Percentiles rank a stretch among this genome's conserved stretches.
phyloP scores from a whole-genome alignment of 1,140 invertebrate genomes.

The Brachionus paranguensis region DNA sequence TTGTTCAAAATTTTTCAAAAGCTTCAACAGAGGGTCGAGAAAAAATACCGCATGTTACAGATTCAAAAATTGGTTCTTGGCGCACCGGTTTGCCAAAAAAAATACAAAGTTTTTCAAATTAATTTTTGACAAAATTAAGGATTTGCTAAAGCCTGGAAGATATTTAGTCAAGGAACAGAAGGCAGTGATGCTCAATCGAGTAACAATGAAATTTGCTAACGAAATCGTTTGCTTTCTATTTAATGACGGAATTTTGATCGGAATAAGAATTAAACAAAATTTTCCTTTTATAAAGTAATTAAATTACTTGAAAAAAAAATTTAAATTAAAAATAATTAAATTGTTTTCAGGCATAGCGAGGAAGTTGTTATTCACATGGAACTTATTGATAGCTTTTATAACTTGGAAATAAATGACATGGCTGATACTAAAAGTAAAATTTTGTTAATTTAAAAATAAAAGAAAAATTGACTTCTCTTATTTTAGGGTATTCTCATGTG shows the following conservation, averaged over 20 bases:
- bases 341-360: neutral
- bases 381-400: neutral
- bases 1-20: neutral
- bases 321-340: neutral
- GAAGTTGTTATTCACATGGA: neutral
- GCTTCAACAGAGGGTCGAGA: constrained; percentile 19
- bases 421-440: neutral
- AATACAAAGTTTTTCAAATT: neutral
- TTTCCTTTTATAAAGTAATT: constrained; percentile 6
- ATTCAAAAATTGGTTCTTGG: neutral
- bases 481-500: neutral
- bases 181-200: neutral
- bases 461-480: neutral
- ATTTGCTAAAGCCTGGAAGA: neutral
- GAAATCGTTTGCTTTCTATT: neutral
- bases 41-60: neutral
- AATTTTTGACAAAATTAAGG: neutral
- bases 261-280: neutral
- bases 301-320: neutral
- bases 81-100: neutral
- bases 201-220: neutral
- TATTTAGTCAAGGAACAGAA: neutral
- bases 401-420: neutral
- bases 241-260: neutral
- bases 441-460: neutral